phyloP scores from a whole-genome alignment of 2,888 invertebrate genomes.

The Ennomos erosarius region DNA sequence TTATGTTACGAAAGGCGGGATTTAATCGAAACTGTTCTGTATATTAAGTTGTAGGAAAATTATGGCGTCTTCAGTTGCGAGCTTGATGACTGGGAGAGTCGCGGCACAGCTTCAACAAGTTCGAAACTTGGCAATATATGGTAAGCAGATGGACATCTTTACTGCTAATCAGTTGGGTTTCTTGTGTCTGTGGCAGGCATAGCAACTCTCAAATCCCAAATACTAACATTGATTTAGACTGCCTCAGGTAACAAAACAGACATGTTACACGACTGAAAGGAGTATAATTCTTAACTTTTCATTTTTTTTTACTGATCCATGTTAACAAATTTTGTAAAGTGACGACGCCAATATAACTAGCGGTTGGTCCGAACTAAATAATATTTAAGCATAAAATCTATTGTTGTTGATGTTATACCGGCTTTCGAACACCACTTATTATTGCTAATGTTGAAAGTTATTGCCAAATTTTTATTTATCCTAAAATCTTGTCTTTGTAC shows the following conservation, averaged over 20 bases:
- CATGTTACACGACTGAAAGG: too few species aligned
- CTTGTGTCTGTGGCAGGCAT: too few species aligned
- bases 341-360: slow-evolving; percentile 48
- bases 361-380: slow-evolving; percentile 61
- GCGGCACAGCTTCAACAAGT: neutral
- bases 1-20: slow-evolving; percentile 66
- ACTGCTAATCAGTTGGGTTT: too few species aligned
- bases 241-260: too few species aligned
- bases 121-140: too few species aligned
- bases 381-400: slow-evolving; percentile 65
- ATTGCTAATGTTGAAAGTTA: slow-evolving; percentile 80
- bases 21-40: slow-evolving; percentile 56
- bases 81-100: neutral
- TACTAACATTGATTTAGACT: too few species aligned
- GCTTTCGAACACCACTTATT: slow-evolving; percentile 72
- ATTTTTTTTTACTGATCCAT: too few species aligned
- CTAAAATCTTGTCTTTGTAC: slow-evolving; percentile 80
- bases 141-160: too few species aligned
- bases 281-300: too few species aligned
- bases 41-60: slow-evolving; percentile 50
- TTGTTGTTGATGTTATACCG: slow-evolving; percentile 75
- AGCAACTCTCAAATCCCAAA: too few species aligned
- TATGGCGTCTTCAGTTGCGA: slow-evolving; percentile 41
- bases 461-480: slow-evolving; percentile 82
- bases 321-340: slow-evolving; percentile 5